These are phyloP conservation scores for Sebastes trivittatus DNA, from an alignment of 2,797 vertebrate species.

Conservation along the genomic window DNA sequence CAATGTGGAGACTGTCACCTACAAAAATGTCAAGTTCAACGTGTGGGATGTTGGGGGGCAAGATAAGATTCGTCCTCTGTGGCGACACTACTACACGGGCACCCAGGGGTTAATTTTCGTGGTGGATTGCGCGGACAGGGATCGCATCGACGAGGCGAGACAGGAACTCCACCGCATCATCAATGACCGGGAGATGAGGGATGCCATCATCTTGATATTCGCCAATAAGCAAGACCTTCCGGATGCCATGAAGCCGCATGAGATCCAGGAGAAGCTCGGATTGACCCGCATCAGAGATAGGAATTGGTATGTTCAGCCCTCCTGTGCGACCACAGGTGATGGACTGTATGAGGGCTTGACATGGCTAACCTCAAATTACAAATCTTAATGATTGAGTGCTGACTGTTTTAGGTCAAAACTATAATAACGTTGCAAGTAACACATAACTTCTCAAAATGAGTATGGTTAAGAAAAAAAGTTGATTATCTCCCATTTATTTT, in stretches of 20 bases:
- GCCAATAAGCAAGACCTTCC: slow-evolving; percentile 99
- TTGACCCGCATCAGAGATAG: slow-evolving; percentile 99
- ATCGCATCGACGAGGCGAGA: slow-evolving; percentile 97
- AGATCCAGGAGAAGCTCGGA: slow-evolving; percentile 99
- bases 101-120: slow-evolving; percentile 99
- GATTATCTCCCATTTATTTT: slow-evolving; percentile 86
- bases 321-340: slow-evolving; percentile 97
- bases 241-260: slow-evolving; percentile 99
- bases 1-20: slow-evolving; percentile 99
- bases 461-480: slow-evolving; percentile 81
- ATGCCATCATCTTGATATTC: slow-evolving; percentile 99
- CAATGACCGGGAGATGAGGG: slow-evolving; percentile 99
- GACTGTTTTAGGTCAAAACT: slow-evolving; percentile 88
- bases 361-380: slow-evolving; percentile 99
- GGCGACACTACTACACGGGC: slow-evolving; percentile 99
- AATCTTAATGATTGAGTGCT: slow-evolving; percentile 94
- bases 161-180: slow-evolving; percentile 99
- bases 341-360: slow-evolving; percentile 99
- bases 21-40: slow-evolving; percentile 99
- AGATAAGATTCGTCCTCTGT: slow-evolving; percentile 98
- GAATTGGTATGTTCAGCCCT: slow-evolving; percentile 99
- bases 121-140: slow-evolving; percentile 98
- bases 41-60: slow-evolving; percentile 99
- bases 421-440: slow-evolving; percentile 82
- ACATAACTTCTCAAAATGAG: slow-evolving; percentile 85